These are phyloP conservation scores for Archips xylosteana DNA, from an alignment of 2,888 invertebrate genomes.

Conservation along the genomic window DNA sequence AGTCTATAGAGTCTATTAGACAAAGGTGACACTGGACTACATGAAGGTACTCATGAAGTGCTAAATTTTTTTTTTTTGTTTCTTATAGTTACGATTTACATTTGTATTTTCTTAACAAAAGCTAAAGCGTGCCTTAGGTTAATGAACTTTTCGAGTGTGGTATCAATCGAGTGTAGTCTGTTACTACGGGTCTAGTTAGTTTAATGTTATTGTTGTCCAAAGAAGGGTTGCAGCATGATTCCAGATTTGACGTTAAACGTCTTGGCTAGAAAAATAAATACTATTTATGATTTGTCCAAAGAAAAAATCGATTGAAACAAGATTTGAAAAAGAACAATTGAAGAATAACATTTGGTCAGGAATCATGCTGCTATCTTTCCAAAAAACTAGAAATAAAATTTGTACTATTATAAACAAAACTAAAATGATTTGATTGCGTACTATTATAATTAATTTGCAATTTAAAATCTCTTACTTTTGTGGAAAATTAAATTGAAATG, in stretches of 20 bases:
- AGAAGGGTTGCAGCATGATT: background rate
- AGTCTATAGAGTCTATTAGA: no score
- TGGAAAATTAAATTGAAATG: no score
- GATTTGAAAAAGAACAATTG: background rate
- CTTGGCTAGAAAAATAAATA: background rate
- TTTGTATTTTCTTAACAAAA: no score
- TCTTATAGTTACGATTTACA: no score
- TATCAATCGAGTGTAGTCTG: background rate
- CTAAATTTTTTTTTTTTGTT: no score
- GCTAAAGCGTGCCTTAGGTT: no score
- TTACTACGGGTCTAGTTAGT: constrained; percentile 1
- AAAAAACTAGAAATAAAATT: constrained; percentile 27
- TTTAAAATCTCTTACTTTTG: background rate
- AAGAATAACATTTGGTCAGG: background rate
- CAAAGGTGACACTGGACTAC: no score
- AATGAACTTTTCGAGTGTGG: background rate
- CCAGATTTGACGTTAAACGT: background rate
- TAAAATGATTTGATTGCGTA: background rate
- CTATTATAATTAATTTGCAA: background rate
- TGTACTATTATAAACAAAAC: constrained; percentile 22
- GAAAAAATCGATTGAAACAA: no score
- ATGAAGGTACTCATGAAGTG: no score
- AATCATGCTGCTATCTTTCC: constrained; percentile 17
- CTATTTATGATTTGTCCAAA: background rate
- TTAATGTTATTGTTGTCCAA: constrained; percentile 10